These are phyloP conservation scores for Galerucella nymphaeae DNA, from an alignment of 2,888 invertebrate genomes.

Conservation along the genomic window DNA sequence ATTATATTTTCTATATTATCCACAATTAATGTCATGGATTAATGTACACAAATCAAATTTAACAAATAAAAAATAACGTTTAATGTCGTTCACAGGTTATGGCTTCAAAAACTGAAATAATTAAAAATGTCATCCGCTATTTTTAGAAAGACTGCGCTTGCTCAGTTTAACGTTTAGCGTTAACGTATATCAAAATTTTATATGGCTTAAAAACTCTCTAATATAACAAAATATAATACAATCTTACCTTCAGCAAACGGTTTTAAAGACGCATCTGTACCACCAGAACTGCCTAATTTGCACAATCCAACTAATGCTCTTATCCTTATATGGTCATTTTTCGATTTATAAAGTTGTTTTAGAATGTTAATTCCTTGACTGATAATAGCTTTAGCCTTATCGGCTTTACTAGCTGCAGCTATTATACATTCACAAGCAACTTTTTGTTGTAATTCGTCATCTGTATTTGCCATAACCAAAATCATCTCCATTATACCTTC, in stretches of 20 bases:
- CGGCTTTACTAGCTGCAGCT: conserved; percentile 96
- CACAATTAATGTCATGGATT: no score
- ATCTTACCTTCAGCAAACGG: conserved; percentile 85
- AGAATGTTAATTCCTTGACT: conserved; percentile 87
- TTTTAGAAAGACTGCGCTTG: no score
- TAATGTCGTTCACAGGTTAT: no score
- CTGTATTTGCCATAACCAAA: conserved; percentile 94
- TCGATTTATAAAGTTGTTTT: conserved; percentile 91
- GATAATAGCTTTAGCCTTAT: conserved; percentile 92
- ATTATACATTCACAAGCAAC: conserved; percentile 96
- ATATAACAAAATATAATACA: no score
- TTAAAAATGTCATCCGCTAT: no score
- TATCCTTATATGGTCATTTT: conserved; percentile 87
- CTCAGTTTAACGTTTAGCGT: no score
- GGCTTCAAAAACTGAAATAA: no score
- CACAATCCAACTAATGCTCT: conserved; percentile 93
- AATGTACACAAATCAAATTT: no score
- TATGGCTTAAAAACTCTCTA: no score
- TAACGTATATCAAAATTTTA: no score
- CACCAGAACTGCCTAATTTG: conserved; percentile 93
- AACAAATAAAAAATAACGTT: no score
- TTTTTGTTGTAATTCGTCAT: conserved; percentile 90
- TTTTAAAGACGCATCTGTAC: conserved; percentile 92
- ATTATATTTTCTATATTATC: no score
- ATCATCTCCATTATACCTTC: conserved; percentile 90